Conservation (phyloP, 2,797 vertebrate genomes). For the Acestrorhynchus altus region DNA sequence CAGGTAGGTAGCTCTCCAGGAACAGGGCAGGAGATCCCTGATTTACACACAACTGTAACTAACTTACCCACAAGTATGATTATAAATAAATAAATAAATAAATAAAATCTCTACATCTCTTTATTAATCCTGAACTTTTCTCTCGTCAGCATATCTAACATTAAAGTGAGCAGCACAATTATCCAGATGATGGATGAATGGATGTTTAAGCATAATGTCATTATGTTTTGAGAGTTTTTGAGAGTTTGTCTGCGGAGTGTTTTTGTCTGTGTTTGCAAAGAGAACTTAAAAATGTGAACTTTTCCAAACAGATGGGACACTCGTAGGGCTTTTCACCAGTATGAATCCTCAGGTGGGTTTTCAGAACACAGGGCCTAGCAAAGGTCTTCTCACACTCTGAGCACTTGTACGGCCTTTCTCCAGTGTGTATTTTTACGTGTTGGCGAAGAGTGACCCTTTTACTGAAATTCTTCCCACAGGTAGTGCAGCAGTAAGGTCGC, state of each 20-base stretch:
- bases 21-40: too few relatives aligned
- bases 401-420: conserved; percentile 47
- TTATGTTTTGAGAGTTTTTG: too few relatives aligned
- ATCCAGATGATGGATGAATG: too few relatives aligned
- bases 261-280: conserved; percentile 31
- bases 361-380: conserved; percentile 28
- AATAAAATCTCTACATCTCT: too few relatives aligned
- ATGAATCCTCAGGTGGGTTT: conserved; percentile 42
- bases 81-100: too few relatives aligned
- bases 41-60: too few relatives aligned
- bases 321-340: conserved; percentile 43
- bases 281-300: conserved; percentile 29
- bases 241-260: neutral
- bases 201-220: too few relatives aligned
- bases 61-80: too few relatives aligned
- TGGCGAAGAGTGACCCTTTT: conserved; percentile 37
- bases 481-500: conserved; percentile 34
- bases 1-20: too few relatives aligned
- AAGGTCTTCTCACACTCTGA: conserved; percentile 46
- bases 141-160: too few relatives aligned
- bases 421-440: conserved; percentile 41
- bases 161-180: too few relatives aligned
- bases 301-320: conserved; percentile 20
- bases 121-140: too few relatives aligned
- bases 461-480: conserved; percentile 41